Conservation (phyloP, 1,140 invertebrate genomes). For the Drosophila bocqueti region DNA sequence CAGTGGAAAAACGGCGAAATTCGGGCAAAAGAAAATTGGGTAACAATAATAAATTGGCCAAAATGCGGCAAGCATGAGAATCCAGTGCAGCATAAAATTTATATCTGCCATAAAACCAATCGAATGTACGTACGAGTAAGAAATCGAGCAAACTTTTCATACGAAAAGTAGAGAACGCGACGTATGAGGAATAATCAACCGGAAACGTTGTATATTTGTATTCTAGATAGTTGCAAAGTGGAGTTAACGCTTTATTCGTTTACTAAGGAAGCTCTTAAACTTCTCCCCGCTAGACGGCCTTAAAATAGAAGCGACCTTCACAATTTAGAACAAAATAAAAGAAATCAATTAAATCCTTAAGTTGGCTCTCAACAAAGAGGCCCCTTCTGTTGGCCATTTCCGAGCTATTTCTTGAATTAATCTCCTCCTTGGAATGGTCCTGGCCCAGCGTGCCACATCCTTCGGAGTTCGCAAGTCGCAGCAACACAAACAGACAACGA, state of each 20-base stretch:
- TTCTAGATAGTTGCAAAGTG: background rate
- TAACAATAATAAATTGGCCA: conserved; percentile 25
- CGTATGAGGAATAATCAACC: background rate
- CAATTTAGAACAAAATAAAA: background rate
- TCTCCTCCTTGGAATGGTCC: conserved; percentile 31
- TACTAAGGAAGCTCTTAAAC: background rate
- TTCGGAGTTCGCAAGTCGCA: background rate
- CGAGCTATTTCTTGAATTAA: conserved; percentile 34
- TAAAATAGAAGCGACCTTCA: background rate
- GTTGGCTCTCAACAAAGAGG: conserved; percentile 23
- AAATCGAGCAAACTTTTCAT: conserved; percentile 10
- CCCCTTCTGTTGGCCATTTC: conserved; percentile 25
- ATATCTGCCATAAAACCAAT: conserved; percentile 23
- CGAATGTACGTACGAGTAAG: conserved; percentile 4
- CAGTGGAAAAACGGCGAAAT: conserved; percentile 4
- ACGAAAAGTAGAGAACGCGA: conserved; percentile 1
- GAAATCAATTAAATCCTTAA: conserved; percentile 14
- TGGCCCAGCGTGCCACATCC: conserved; percentile 31
- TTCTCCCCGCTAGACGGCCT: background rate
- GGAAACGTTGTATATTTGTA: background rate
- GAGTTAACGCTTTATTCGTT: background rate
- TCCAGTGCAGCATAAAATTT: conserved; percentile 33
- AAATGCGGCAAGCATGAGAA: conserved; percentile 25
- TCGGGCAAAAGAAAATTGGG: conserved; percentile 3
- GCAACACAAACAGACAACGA: conserved; percentile 37